Percentiles rank a stretch among this genome's conserved stretches.
Evolutionary conservation across 2,113 vertebrate species (phyloP).

Genomic region (Otocyon megalotis): DNA sequence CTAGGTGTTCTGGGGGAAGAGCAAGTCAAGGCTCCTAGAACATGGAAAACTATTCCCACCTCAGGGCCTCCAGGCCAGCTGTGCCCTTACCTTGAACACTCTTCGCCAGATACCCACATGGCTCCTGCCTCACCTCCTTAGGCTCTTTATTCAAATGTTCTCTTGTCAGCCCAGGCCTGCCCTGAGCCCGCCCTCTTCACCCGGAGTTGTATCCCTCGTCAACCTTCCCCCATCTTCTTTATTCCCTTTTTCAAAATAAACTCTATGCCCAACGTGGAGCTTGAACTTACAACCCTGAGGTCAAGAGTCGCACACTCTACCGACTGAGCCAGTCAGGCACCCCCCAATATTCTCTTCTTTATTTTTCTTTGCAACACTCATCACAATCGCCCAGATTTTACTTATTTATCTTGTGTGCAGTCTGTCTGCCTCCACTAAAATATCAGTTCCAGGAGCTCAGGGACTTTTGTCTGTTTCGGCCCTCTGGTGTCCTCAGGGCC

Average conservation of each 20-base stretch:
- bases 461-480: background rate
- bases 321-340: background rate
- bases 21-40: background rate
- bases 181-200: background rate
- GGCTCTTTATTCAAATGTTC: background rate
- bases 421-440: slow-evolving; percentile 25
- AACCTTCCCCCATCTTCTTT: background rate
- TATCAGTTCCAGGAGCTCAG: background rate
- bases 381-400: background rate
- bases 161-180: background rate
- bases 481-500: slow-evolving; percentile 4
- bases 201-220: background rate
- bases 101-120: background rate
- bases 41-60: background rate
- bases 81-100: background rate
- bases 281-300: background rate
- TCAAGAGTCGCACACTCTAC: background rate
- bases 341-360: background rate
- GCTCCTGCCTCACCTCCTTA: background rate
- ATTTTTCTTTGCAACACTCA: background rate
- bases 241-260: background rate
- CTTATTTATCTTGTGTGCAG: slow-evolving; percentile 29
- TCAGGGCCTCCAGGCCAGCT: background rate
- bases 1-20: background rate
- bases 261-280: background rate